These are phyloP conservation scores for Brachyhypopomus occidentalis DNA, from an alignment of 2,113 vertebrate genomes.

Conservation along the genomic window DNA sequence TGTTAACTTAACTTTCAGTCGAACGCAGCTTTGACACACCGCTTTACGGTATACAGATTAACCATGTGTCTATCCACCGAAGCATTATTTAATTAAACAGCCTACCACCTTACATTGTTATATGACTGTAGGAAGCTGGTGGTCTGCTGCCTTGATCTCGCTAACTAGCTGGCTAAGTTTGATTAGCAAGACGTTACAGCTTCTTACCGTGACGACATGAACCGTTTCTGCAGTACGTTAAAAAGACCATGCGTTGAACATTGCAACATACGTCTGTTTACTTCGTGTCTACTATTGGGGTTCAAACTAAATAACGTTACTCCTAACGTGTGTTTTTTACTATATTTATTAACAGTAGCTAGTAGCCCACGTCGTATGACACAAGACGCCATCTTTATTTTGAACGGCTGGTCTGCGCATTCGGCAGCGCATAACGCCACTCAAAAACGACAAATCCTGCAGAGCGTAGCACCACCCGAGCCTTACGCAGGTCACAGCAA, in stretches of 20 bases:
- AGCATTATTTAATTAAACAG: too few relatives aligned
- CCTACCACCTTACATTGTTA: too few relatives aligned
- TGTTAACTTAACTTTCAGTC: too few relatives aligned
- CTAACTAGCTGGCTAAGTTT: background rate
- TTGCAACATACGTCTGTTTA: constrained; percentile 21
- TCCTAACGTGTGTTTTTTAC: constrained; percentile 42
- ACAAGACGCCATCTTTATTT: constrained; percentile 62
- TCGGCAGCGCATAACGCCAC: background rate
- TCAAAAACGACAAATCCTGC: background rate
- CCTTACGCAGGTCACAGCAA: too few relatives aligned
- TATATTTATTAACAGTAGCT: constrained; percentile 49
- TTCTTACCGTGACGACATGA: constrained; percentile 63
- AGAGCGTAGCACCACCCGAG: background rate
- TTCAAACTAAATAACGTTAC: constrained; percentile 33
- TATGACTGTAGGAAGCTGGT: too few relatives aligned
- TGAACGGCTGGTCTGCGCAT: background rate
- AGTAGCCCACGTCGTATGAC: constrained; percentile 53
- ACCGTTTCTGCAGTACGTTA: constrained; percentile 52
- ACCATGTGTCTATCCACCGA: too few relatives aligned
- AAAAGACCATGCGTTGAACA: constrained; percentile 43
- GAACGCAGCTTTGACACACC: too few relatives aligned
- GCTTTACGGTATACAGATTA: too few relatives aligned
- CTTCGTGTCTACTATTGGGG: constrained; percentile 43
- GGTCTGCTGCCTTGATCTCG: background rate
- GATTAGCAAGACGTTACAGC: constrained; percentile 15